phyloP scores from a whole-genome alignment of 2,888 invertebrate genomes.

The Hanleya hanleyi region DNA sequence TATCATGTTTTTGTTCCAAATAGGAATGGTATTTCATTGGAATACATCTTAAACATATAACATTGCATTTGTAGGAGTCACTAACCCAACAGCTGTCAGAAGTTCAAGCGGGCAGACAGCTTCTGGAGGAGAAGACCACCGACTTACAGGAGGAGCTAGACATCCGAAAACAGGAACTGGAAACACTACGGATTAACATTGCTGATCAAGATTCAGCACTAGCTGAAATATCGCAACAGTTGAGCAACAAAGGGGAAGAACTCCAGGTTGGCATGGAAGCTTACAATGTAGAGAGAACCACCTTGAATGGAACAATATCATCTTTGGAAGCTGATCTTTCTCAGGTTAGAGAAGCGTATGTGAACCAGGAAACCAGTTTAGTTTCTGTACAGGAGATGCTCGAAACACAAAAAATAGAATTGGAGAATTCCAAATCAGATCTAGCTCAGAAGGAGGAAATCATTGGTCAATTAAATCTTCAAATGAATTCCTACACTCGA shows the following conservation, averaged over 20 bases:
- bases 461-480: slow-evolving; percentile 17
- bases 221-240: too few species aligned
- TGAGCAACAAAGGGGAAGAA: neutral
- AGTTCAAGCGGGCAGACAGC: too few species aligned
- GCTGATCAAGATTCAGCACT: too few species aligned
- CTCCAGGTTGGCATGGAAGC: neutral
- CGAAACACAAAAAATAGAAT: neutral
- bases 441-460: neutral
- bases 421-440: neutral
- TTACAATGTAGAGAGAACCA: neutral
- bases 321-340: neutral
- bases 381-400: neutral
- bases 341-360: neutral
- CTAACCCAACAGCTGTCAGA: too few species aligned
- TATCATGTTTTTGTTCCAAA: too few species aligned
- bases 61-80: too few species aligned
- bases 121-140: too few species aligned
- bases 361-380: neutral
- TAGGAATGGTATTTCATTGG: too few species aligned
- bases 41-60: too few species aligned
- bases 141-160: too few species aligned
- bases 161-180: too few species aligned
- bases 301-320: neutral
- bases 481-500: slow-evolving; percentile 74
- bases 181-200: too few species aligned